phyloP scores from a whole-genome alignment of 2,113 vertebrate genomes.

The Corythaixoides concolor region DNA sequence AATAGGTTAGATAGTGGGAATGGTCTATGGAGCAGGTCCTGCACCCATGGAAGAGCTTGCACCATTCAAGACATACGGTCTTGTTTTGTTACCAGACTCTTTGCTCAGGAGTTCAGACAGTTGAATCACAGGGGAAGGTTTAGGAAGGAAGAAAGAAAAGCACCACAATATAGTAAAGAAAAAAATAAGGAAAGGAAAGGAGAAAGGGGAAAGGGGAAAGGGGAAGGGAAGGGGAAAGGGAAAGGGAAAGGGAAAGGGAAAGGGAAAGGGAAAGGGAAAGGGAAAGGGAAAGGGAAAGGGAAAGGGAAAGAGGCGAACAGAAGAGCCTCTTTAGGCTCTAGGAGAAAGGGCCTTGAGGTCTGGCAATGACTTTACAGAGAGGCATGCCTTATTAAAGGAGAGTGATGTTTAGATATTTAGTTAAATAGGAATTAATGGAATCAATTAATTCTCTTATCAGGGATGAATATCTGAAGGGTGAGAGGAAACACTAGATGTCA shows the following conservation, averaged over 20 bases:
- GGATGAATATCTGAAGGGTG: background rate
- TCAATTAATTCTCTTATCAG: slow-evolving; percentile 17
- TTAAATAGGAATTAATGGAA: background rate
- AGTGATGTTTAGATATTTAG: background rate
- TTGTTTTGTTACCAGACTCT: background rate
- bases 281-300: background rate
- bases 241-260: background rate
- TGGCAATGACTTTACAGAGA: background rate
- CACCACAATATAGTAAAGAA: background rate
- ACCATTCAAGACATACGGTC: background rate
- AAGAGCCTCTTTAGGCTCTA: background rate
- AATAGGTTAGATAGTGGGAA: background rate
- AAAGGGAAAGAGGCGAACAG: background rate
- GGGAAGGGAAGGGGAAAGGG: background rate
- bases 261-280: background rate
- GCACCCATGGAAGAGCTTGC: background rate
- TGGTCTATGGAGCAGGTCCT: background rate
- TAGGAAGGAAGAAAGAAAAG: background rate
- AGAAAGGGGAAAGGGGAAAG: background rate
- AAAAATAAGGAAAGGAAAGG: background rate
- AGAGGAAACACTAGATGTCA: background rate
- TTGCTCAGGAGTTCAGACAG: background rate
- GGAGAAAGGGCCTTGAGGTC: background rate
- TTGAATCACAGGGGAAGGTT: background rate
- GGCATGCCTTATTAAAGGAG: background rate